These are phyloP conservation scores for Gallinago paraguaiae DNA, from an alignment of 2,113 vertebrate genomes.

Conservation along the genomic window DNA sequence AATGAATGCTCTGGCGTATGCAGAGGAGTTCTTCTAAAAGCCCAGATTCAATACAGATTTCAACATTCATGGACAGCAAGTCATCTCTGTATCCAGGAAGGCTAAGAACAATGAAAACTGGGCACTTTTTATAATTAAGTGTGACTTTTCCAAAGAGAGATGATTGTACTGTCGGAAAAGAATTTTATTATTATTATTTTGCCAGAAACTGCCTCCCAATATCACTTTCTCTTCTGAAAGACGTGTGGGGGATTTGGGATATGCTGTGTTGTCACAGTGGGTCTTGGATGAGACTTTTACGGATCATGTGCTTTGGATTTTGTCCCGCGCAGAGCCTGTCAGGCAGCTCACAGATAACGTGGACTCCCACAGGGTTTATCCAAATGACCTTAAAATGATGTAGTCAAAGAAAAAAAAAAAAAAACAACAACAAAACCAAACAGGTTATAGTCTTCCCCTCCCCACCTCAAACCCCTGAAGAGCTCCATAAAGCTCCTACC, in stretches of 20 bases:
- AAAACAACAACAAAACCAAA: too few relatives aligned
- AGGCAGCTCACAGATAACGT: neutral
- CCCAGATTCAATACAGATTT: neutral
- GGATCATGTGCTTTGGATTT: neutral
- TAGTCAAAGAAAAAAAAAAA: neutral
- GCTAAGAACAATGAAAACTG: neutral
- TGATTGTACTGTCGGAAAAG: neutral
- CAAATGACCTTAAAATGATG: neutral
- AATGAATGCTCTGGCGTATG: neutral
- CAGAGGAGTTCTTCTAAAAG: neutral
- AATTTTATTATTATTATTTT: neutral
- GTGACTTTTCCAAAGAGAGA: neutral
- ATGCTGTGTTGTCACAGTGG: neutral
- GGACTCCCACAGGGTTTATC: neutral
- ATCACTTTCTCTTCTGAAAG: neutral
- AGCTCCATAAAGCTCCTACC: neutral
- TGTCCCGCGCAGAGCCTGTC: neutral
- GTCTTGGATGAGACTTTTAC: neutral
- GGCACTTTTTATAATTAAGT: neutral
- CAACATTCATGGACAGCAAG: neutral
- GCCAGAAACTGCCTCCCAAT: neutral
- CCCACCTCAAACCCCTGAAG: neutral
- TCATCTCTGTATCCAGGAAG: neutral
- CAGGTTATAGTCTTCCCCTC: neutral
- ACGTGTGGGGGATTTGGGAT: neutral